phyloP scores from a whole-genome alignment of 1,140 invertebrate species.

The Probaryconus sp. region DNA sequence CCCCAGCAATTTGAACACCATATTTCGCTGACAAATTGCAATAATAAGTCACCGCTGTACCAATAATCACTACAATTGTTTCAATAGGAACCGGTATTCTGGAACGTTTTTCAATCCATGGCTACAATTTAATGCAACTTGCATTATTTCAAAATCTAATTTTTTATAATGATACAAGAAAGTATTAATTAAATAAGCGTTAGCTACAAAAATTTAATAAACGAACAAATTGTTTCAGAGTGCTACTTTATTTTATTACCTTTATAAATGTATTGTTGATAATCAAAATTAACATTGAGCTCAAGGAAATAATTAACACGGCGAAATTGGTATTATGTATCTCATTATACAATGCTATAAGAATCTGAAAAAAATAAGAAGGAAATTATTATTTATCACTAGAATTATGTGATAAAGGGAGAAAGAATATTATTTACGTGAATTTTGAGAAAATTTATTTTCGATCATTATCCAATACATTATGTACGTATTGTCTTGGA shows the following conservation, averaged over 20 bases:
- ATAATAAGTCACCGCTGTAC: conserved; percentile 85
- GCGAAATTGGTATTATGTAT: conserved; percentile 82
- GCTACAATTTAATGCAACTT: conserved; percentile 79
- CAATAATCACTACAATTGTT: conserved; percentile 88
- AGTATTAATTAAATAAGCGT: too few species aligned
- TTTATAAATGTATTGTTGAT: conserved; percentile 89
- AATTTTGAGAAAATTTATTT: too few species aligned
- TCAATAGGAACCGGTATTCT: conserved; percentile 91
- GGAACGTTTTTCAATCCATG: conserved; percentile 85
- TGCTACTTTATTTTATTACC: conserved; percentile 76
- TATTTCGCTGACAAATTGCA: conserved; percentile 80
- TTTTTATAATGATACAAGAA: too few species aligned
- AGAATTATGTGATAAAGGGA: too few species aligned
- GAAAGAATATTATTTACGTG: too few species aligned
- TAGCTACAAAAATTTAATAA: too few species aligned
- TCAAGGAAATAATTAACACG: conserved; percentile 84
- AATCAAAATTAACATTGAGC: conserved; percentile 84
- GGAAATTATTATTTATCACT: too few species aligned
- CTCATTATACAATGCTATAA: conserved; percentile 82
- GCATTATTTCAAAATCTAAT: conserved; percentile 1
- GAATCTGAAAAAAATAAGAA: conserved; percentile 80
- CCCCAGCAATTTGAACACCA: conserved; percentile 82
- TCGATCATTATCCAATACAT: too few species aligned
- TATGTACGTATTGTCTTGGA: not conserved
- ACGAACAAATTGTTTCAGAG: too few species aligned